These are phyloP conservation scores for Hydraecia micacea DNA, from an alignment of 2,888 invertebrate species.

Conservation along the genomic window DNA sequence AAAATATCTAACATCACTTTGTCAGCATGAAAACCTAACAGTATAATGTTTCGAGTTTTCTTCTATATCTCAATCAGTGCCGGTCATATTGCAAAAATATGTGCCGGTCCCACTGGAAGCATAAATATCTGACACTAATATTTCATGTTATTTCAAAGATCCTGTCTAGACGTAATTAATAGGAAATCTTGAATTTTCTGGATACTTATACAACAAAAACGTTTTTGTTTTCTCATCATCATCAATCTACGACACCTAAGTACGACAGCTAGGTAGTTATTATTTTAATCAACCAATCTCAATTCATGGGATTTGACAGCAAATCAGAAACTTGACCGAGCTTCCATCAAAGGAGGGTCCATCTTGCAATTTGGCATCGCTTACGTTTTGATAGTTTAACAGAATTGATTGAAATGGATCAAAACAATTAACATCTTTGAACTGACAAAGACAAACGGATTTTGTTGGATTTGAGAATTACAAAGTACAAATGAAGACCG, in stretches of 20 bases:
- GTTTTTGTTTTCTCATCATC: not conserved
- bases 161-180: not conserved
- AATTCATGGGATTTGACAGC: constrained; percentile 8
- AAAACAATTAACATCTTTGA: constrained; percentile 15
- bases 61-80: too few species aligned
- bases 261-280: not conserved
- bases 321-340: constrained; percentile 1
- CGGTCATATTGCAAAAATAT: not conserved
- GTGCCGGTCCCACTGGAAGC: not conserved
- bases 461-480: not conserved
- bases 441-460: not conserved
- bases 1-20: not conserved
- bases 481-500: not conserved
- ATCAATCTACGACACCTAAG: not conserved
- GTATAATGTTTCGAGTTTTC: too few species aligned
- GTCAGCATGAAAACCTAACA: not conserved
- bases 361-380: not conserved
- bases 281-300: not conserved
- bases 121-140: not conserved
- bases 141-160: not conserved
- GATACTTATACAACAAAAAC: not conserved
- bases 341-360: not conserved
- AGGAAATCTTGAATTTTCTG: not conserved
- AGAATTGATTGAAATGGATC: not conserved
- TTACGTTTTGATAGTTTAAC: constrained; percentile 28